Percentiles rank a stretch among this genome's conserved stretches.
phyloP scores from a whole-genome alignment of 2,113 vertebrate species.

The Morone saxatilis region DNA sequence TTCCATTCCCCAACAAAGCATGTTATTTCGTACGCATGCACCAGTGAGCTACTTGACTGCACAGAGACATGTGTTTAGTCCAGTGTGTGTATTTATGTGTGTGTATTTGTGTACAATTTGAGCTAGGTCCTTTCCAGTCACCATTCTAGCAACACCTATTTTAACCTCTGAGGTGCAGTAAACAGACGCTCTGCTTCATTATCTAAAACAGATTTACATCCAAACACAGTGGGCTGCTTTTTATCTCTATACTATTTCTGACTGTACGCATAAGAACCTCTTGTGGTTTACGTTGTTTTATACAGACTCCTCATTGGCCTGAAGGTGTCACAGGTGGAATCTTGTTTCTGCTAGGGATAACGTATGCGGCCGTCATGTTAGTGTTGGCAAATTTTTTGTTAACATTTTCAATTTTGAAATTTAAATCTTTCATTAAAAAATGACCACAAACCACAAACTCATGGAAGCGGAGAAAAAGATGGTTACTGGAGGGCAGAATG shows the following conservation, averaged over 20 bases:
- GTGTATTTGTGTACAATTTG: conserved; percentile 28
- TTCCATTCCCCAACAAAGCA: not conserved
- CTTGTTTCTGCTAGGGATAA: too few relatives aligned
- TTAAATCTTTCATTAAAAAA: too few relatives aligned
- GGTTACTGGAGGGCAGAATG: too few relatives aligned
- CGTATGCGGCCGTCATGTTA: too few relatives aligned
- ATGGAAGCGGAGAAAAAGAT: too few relatives aligned
- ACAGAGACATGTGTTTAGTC: not conserved
- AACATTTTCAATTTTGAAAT: too few relatives aligned
- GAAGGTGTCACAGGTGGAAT: too few relatives aligned
- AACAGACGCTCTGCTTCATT: conserved; percentile 25
- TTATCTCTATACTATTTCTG: not conserved
- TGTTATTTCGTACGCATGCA: not conserved
- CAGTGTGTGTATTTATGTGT: conserved; percentile 10
- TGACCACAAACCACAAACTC: too few relatives aligned
- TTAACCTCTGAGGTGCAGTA: conserved; percentile 44
- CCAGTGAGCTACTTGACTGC: not conserved
- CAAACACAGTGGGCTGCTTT: conserved; percentile 1
- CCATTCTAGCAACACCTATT: conserved; percentile 36
- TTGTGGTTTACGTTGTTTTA: too few relatives aligned
- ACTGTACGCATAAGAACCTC: too few relatives aligned
- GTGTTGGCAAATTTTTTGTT: too few relatives aligned
- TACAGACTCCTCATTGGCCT: too few relatives aligned
- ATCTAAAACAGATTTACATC: conserved; percentile 27
- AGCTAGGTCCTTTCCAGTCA: conserved; percentile 2